These are phyloP conservation scores for Rhyacophila brunnea DNA, from an alignment of 1,140 invertebrate species.

Conservation along the genomic window DNA sequence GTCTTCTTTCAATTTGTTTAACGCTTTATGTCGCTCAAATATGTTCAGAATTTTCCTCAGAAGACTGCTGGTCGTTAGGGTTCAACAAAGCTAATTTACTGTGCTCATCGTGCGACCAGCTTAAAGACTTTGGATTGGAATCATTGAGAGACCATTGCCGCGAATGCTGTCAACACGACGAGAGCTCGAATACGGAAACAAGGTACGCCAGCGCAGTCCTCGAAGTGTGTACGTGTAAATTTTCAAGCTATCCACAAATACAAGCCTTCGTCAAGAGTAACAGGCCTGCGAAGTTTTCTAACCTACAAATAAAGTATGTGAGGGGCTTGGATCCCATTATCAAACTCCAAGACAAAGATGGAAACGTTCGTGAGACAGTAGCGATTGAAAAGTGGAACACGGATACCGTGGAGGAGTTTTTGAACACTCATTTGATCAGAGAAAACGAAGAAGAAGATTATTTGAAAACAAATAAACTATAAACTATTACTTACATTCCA, in stretches of 20 bases:
- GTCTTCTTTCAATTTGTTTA: too few relatives aligned
- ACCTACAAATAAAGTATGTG: slow-evolving; percentile 85
- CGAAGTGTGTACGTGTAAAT: slow-evolving; percentile 94
- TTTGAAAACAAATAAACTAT: slow-evolving; percentile 62
- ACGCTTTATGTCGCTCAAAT: neutral
- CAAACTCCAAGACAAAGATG: slow-evolving; percentile 81
- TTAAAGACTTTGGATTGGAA: slow-evolving; percentile 74
- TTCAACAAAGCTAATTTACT: slow-evolving; percentile 83
- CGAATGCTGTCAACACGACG: slow-evolving; percentile 68
- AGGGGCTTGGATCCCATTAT: slow-evolving; percentile 90
- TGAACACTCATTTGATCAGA: slow-evolving; percentile 75
- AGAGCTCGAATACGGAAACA: slow-evolving; percentile 61
- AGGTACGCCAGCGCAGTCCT: slow-evolving; percentile 83
- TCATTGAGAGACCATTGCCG: slow-evolving; percentile 70
- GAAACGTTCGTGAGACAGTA: slow-evolving; percentile 79
- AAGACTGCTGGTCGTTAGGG: slow-evolving; percentile 83
- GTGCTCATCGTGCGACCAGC: slow-evolving; percentile 85
- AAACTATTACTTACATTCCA: too few relatives aligned
- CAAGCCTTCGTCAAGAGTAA: slow-evolving; percentile 94
- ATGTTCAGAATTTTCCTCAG: slow-evolving; percentile 64
- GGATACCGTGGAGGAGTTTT: slow-evolving; percentile 92
- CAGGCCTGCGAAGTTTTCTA: slow-evolving; percentile 79
- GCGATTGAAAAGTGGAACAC: slow-evolving; percentile 98
- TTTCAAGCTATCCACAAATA: slow-evolving; percentile 93
- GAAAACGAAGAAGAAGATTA: slow-evolving; percentile 56